These are phyloP conservation scores for Agonopterix subpropinquella DNA, from an alignment of 2,888 invertebrate genomes.

Conservation along the genomic window DNA sequence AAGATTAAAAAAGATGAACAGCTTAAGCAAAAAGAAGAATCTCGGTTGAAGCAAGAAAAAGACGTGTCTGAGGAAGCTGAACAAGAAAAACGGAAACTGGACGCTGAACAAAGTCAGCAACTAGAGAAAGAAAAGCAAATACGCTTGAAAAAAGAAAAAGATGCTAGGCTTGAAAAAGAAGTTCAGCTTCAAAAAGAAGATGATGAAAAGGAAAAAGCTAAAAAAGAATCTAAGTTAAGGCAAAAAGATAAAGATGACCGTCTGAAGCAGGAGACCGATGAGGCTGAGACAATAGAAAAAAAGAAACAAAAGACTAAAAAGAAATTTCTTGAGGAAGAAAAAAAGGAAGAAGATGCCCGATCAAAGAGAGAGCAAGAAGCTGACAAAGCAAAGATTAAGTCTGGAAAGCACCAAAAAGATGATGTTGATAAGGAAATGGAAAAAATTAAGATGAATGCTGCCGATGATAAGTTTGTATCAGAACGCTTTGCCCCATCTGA, in stretches of 20 bases:
- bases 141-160: constrained; percentile 7
- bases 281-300: constrained; percentile 5
- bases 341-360: constrained; percentile 4
- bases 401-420: background rate
- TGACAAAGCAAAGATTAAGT: background rate
- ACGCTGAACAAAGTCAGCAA: constrained; percentile 8
- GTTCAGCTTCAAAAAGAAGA: constrained; percentile 7
- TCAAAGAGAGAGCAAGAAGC: background rate
- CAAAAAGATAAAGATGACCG: background rate
- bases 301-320: constrained; percentile 6
- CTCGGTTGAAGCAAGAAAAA: constrained; percentile 13
- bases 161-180: constrained; percentile 3
- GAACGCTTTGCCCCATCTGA: no score
- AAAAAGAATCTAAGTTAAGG: constrained; percentile 8
- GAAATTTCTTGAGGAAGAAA: constrained; percentile 4
- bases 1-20: constrained; percentile 3
- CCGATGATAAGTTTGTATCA: no score
- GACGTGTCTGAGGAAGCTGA: background rate
- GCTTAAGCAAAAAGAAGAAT: constrained; percentile 9
- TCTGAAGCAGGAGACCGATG: constrained; percentile 1
- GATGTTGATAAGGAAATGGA: background rate
- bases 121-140: constrained; percentile 9
- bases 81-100: constrained; percentile 5
- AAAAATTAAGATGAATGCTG: background rate
- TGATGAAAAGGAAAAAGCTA: constrained; percentile 12